Evolutionary conservation across 2,113 vertebrate genomes (phyloP).

Genomic region (Odontesthes bonariensis): DNA sequence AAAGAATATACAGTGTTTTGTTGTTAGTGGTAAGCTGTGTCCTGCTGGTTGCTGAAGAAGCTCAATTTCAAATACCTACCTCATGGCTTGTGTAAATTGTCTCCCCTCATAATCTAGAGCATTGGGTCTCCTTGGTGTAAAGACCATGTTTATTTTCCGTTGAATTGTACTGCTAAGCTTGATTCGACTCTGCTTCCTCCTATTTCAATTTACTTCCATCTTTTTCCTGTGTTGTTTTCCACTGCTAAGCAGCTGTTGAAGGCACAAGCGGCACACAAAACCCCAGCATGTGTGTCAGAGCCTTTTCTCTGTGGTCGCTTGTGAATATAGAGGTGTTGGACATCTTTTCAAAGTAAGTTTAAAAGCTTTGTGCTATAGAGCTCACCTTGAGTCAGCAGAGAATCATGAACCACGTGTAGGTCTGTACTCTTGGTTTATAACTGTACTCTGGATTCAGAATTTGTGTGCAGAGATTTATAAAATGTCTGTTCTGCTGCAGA

Average conservation of each 20-base stretch:
- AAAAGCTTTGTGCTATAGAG: background rate
- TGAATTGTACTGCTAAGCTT: no score
- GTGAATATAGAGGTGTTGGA: background rate
- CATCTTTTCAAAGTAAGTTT: background rate
- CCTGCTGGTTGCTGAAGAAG: background rate
- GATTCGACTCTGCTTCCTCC: no score
- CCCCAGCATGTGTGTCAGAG: no score
- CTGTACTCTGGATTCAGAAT: no score
- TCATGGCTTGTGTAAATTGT: conserved; percentile 4
- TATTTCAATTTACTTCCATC: no score
- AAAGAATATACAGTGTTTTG: conserved; percentile 10
- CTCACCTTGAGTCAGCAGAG: background rate
- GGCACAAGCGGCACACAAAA: no score
- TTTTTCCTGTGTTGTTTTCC: no score
- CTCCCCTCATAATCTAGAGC: background rate
- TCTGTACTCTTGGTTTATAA: background rate
- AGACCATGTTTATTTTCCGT: background rate
- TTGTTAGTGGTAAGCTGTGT: conserved; percentile 16
- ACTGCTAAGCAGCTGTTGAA: no score
- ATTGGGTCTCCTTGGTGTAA: background rate
- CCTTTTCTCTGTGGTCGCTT: no score
- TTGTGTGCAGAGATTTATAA: no score
- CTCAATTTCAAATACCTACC: conserved; percentile 35
- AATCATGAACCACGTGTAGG: background rate
- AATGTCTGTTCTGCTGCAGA: no score